phyloP scores from a whole-genome alignment of 2,113 vertebrate genomes.

The Puntigrus tetrazona region DNA sequence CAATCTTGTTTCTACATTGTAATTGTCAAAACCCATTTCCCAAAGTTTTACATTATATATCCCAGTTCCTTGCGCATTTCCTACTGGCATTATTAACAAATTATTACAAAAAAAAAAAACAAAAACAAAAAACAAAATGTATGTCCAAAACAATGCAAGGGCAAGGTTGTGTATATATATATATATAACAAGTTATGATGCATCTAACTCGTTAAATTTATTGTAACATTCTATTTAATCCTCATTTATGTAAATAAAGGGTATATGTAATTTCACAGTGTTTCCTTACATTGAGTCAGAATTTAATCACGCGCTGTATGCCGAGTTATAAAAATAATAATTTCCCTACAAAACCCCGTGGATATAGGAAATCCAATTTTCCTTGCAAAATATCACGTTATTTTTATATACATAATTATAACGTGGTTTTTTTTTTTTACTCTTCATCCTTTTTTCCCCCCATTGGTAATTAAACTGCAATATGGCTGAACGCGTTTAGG shows the following conservation, averaged over 20 bases:
- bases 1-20: constrained; percentile 14
- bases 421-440: neutral
- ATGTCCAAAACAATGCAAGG: constrained; percentile 41
- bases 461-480: neutral
- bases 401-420: neutral
- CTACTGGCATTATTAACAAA: constrained; percentile 35
- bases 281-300: constrained; percentile 35
- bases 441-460: neutral
- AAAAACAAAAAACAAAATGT: neutral
- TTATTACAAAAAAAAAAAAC: constrained; percentile 22
- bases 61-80: constrained; percentile 21
- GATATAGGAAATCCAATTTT: neutral
- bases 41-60: constrained; percentile 34
- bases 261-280: constrained; percentile 77
- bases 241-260: constrained; percentile 84
- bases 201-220: constrained; percentile 78
- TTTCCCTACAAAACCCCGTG: neutral
- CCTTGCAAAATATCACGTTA: too few relatives aligned
- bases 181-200: constrained; percentile 73
- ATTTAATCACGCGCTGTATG: neutral
- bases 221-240: constrained; percentile 85
- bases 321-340: neutral
- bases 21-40: constrained; percentile 15
- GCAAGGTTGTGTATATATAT: constrained; percentile 76
- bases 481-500: neutral